These are phyloP conservation scores for Actias luna DNA, from an alignment of 2,888 invertebrate species.

Conservation along the genomic window DNA sequence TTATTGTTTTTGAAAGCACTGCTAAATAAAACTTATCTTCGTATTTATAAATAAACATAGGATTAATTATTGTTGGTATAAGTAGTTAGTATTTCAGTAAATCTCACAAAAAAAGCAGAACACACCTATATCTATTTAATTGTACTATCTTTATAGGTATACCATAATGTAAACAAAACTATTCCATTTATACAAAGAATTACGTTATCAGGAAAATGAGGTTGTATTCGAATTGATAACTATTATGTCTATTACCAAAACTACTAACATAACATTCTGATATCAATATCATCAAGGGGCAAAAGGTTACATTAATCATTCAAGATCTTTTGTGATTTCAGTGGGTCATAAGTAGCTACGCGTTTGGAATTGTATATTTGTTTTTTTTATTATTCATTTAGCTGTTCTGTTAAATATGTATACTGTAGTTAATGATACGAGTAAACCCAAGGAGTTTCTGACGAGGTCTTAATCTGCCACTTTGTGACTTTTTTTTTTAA, in stretches of 20 bases:
- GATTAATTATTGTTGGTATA: too few species aligned
- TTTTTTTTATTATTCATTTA: not conserved
- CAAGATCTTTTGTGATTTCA: not conserved
- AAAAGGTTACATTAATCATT: slow-evolving; percentile 7
- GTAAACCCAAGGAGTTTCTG: not conserved
- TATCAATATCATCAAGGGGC: slow-evolving; percentile 1
- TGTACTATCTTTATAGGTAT: too few species aligned
- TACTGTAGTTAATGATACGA: not conserved
- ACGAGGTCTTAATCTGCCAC: too few species aligned
- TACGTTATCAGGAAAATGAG: not conserved
- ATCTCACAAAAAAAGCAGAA: too few species aligned
- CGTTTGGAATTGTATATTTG: not conserved
- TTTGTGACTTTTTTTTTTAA: too few species aligned
- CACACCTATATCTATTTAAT: too few species aligned
- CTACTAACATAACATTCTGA: not conserved
- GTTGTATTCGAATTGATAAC: not conserved
- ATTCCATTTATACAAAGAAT: not conserved
- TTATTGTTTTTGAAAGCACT: too few species aligned
- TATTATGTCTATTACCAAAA: not conserved
- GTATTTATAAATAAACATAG: too few species aligned
- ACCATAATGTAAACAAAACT: not conserved
- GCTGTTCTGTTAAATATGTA: not conserved
- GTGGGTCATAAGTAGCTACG: not conserved
- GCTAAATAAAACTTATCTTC: too few species aligned
- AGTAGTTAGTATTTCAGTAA: too few species aligned